Conservation (phyloP, 2,888 invertebrate species). For the Latrodectus hesperus region DNA sequence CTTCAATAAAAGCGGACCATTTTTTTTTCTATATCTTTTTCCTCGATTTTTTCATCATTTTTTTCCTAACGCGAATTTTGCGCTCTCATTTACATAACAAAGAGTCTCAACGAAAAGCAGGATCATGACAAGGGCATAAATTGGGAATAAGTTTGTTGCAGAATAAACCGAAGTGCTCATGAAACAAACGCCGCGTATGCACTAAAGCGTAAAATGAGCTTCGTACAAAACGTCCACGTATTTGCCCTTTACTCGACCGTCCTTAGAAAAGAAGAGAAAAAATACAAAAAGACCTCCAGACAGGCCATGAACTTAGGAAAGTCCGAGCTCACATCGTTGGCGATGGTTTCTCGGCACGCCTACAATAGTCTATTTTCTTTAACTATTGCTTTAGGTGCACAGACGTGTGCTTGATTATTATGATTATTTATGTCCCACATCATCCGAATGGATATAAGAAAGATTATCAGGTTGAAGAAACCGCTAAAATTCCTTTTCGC, state of each 20-base stretch:
- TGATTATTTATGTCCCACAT: too few relatives aligned
- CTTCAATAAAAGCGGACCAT: too few relatives aligned
- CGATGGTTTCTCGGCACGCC: slow-evolving; percentile 44
- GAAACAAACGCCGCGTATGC: neutral
- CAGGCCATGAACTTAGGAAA: slow-evolving; percentile 48
- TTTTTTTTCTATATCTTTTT: too few relatives aligned
- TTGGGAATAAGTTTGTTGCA: neutral
- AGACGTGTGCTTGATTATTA: too few relatives aligned
- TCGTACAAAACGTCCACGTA: slow-evolving; percentile 18
- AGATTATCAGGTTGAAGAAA: too few relatives aligned
- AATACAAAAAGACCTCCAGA: slow-evolving; percentile 43
- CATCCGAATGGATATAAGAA: too few relatives aligned
- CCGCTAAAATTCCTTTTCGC: too few relatives aligned
- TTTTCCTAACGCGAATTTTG: too few relatives aligned
- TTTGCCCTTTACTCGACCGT: slow-evolving; percentile 58
- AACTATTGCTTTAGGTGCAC: neutral
- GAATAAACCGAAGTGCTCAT: neutral
- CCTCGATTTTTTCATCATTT: too few relatives aligned
- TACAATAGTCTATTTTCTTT: slow-evolving; percentile 13
- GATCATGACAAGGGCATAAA: neutral
- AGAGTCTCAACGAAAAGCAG: too few relatives aligned
- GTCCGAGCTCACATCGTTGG: slow-evolving; percentile 17
- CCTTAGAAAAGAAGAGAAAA: slow-evolving; percentile 24
- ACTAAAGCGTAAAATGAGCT: slow-evolving; percentile 4
- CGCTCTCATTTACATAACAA: too few relatives aligned